These are phyloP conservation scores for Diachasma alloeum DNA, from an alignment of 1,140 invertebrate genomes.

Conservation along the genomic window DNA sequence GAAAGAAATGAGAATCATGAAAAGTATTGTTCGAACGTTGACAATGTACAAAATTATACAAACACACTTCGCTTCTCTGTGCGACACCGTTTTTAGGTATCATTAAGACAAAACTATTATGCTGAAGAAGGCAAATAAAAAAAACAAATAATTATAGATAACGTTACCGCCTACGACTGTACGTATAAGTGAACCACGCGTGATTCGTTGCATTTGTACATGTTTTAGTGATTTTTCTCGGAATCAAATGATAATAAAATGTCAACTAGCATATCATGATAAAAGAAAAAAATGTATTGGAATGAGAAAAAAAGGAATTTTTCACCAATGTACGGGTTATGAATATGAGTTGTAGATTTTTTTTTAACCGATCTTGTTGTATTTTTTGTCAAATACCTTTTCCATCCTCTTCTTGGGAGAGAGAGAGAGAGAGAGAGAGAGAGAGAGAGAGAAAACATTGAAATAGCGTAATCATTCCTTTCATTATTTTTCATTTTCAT, in stretches of 20 bases:
- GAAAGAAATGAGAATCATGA: conserved; percentile 10
- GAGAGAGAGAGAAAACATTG: background rate
- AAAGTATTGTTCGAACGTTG: conserved; percentile 46
- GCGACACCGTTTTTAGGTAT: conserved; percentile 51
- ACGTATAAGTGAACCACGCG: conserved; percentile 51
- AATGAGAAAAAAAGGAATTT: conserved; percentile 31
- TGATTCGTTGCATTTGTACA: conserved; percentile 54
- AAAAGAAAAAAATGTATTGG: background rate
- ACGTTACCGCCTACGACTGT: conserved; percentile 50
- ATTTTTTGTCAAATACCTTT: background rate
- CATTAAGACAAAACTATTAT: conserved; percentile 41
- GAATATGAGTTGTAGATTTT: conserved; percentile 44
- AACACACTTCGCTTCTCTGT: conserved; percentile 49
- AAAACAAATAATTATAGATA: conserved; percentile 46
- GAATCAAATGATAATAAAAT: conserved; percentile 32
- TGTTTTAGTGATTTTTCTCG: conserved; percentile 46
- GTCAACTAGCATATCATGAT: conserved; percentile 52
- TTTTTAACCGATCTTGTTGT: conserved; percentile 39
- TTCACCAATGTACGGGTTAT: conserved; percentile 52
- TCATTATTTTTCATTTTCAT: conserved; percentile 9
- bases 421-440: too few relatives aligned
- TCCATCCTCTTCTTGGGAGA: background rate
- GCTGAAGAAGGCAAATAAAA: background rate
- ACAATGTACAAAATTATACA: conserved; percentile 59
- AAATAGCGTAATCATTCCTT: background rate